Percentiles rank a stretch among this genome's conserved stretches.
phyloP scores from a whole-genome alignment of 2,888 invertebrate species.

The Lydus trimaculatus region DNA sequence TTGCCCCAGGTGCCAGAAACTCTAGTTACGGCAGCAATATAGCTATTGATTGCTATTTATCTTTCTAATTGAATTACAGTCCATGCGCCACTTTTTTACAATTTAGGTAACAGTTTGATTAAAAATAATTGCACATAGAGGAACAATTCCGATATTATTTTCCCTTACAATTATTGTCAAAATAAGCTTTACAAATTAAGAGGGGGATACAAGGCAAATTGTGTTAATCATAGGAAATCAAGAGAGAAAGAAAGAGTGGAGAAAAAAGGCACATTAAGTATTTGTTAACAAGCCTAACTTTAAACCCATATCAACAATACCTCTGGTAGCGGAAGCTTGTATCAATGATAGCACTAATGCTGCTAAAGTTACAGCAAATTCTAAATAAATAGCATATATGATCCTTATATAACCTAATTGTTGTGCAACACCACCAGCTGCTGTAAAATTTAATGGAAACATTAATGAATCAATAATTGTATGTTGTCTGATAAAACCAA shows the following conservation, averaged over 20 bases:
- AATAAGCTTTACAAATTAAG: not conserved
- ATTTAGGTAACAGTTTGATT: too few relatives aligned
- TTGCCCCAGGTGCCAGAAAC: too few relatives aligned
- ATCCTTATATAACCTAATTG: constrained; percentile 67
- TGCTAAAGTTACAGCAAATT: constrained; percentile 70
- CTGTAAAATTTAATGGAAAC: constrained; percentile 76
- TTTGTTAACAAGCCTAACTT: constrained; percentile 65
- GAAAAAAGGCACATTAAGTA: constrained; percentile 48
- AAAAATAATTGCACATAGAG: not conserved
- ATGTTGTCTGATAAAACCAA: constrained; percentile 66
- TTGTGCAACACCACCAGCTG: constrained; percentile 71
- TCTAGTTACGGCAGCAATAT: too few relatives aligned
- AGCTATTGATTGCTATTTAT: not conserved
- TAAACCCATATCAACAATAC: constrained; percentile 64
- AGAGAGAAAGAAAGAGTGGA: too few relatives aligned
- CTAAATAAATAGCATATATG: constrained; percentile 72
- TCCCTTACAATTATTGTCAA: not conserved
- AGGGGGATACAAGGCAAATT: not conserved
- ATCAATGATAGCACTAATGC: constrained; percentile 68
- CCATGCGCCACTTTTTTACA: not conserved
- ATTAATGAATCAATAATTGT: constrained; percentile 65
- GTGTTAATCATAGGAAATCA: not conserved
- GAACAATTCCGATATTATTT: not conserved
- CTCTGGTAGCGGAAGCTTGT: constrained; percentile 66
- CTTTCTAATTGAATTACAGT: not conserved